These are phyloP conservation scores for Apteryx owenii DNA, from an alignment of 2,113 vertebrate genomes.

Conservation along the genomic window DNA sequence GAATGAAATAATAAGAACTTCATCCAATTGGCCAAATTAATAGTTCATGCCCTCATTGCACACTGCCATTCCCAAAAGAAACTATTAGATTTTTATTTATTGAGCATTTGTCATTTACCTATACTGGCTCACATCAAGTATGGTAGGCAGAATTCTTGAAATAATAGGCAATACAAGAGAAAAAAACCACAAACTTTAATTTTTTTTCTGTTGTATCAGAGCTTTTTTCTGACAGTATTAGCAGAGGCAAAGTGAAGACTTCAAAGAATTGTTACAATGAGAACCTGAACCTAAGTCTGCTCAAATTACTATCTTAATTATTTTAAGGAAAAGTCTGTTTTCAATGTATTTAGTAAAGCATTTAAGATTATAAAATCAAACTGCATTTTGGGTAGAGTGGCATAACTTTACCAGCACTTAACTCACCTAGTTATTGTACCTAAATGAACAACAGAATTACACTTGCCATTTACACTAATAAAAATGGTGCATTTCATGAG, in stretches of 20 bases:
- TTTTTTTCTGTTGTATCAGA: too few relatives aligned
- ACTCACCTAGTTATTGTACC: background rate
- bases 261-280: fast-evolving
- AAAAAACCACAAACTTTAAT: fast-evolving
- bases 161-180: background rate
- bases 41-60: background rate
- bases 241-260: background rate
- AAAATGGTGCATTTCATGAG: background rate
- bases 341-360: background rate
- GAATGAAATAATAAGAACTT: background rate
- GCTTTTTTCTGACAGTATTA: background rate
- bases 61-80: background rate
- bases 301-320: background rate
- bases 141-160: background rate
- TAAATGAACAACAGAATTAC: background rate
- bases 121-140: background rate
- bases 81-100: background rate
- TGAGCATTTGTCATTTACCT: background rate
- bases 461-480: background rate
- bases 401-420: background rate
- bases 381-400: background rate
- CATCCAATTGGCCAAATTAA: background rate
- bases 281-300: background rate
- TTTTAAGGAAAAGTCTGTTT: background rate
- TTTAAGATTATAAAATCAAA: background rate